Conservation (phyloP, 2,888 invertebrate species). For the Seira sanloemensis region DNA sequence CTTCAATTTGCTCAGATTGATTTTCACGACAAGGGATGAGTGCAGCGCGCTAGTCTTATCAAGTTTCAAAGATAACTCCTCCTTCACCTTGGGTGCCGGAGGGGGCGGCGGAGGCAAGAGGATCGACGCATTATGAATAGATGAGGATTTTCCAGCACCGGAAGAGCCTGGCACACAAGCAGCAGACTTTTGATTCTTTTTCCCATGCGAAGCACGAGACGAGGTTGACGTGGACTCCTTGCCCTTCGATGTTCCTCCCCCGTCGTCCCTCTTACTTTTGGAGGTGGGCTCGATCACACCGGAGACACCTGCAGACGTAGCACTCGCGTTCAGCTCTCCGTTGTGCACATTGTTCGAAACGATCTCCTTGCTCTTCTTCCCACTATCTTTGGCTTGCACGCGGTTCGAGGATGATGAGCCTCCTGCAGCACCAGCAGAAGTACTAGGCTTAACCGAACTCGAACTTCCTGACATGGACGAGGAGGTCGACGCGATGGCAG, state of each 20-base stretch:
- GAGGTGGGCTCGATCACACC: slow-evolving; percentile 34
- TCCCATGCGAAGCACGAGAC: slow-evolving; percentile 48
- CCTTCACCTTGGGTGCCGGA: slow-evolving; percentile 60
- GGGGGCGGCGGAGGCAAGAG: slow-evolving; percentile 57
- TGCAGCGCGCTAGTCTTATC: slow-evolving; percentile 36
- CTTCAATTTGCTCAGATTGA: slow-evolving; percentile 65
- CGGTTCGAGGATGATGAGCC: slow-evolving; percentile 65
- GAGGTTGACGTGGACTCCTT: slow-evolving; percentile 32
- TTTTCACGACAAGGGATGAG: slow-evolving; percentile 67
- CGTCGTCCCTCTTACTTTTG: slow-evolving; percentile 32
- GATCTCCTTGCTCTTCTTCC: slow-evolving; percentile 58
- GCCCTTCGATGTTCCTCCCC: slow-evolving; percentile 31
- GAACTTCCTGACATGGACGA: neutral
- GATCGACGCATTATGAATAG: slow-evolving; percentile 16
- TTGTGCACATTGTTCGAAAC: slow-evolving; percentile 64
- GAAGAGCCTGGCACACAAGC: slow-evolving; percentile 29
- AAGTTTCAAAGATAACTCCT: slow-evolving; percentile 50
- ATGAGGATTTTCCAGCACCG: slow-evolving; percentile 31
- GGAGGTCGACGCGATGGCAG: neutral
- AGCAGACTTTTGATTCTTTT: slow-evolving; percentile 65
- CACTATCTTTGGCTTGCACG: slow-evolving; percentile 72
- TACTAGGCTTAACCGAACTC: slow-evolving; percentile 22
- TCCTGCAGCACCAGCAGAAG: slow-evolving; percentile 30
- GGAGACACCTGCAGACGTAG: slow-evolving; percentile 50
- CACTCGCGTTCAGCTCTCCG: slow-evolving; percentile 66